Percentiles rank a stretch among this genome's conserved stretches.
phyloP scores from a whole-genome alignment of 2,888 invertebrate species.

The Ptilodon capucinus region DNA sequence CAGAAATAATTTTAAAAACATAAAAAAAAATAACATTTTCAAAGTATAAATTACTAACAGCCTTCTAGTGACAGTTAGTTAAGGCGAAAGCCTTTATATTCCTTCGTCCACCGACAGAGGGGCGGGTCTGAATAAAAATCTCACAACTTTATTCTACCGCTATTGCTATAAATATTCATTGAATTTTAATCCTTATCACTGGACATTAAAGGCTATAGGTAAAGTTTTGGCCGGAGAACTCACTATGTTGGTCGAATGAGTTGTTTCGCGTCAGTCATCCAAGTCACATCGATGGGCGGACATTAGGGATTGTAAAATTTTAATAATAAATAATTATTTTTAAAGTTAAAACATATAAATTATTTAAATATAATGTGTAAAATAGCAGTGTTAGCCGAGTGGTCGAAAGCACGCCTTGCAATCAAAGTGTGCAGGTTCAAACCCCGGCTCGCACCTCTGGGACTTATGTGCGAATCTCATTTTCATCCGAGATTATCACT shows the following conservation, averaged over 20 bases:
- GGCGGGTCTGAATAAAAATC: constrained; percentile 52
- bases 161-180: background rate
- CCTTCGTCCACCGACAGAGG: constrained; percentile 41
- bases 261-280: constrained; percentile 53
- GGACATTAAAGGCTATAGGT: background rate
- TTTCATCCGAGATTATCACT: too few relatives aligned
- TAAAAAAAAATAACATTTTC: constrained; percentile 12
- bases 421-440: too few relatives aligned
- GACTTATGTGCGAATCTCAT: too few relatives aligned
- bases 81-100: constrained; percentile 60
- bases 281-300: constrained; percentile 59
- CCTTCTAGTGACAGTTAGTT: constrained; percentile 67
- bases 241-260: constrained; percentile 32
- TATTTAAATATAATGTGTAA: background rate
- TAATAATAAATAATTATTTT: constrained; percentile 34
- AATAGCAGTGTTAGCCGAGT: too few relatives aligned
- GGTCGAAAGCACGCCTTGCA: too few relatives aligned
- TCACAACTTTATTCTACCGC: constrained; percentile 22
- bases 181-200: accelerated
- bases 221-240: background rate
- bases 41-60: constrained; percentile 52
- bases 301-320: constrained; percentile 45
- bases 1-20: too few relatives aligned
- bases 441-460: too few relatives aligned
- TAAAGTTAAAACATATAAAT: background rate